These are phyloP conservation scores for Athene cunicularia DNA, from an alignment of 2,113 vertebrate genomes.

Conservation along the genomic window DNA sequence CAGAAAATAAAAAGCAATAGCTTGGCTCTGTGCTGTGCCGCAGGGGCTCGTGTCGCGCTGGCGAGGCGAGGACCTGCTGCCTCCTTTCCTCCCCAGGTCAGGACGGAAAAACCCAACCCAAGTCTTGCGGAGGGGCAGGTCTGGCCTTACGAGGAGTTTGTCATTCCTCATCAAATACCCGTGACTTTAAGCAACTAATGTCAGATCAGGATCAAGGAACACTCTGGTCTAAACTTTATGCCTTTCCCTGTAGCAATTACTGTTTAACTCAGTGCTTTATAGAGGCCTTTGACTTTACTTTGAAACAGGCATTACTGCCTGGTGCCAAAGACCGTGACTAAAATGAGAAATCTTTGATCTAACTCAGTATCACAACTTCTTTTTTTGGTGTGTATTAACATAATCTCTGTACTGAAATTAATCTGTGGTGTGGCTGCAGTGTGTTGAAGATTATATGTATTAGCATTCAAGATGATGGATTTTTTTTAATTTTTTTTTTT, in stretches of 20 bases:
- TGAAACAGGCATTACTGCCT: not conserved
- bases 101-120: not conserved
- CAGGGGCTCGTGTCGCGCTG: not conserved
- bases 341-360: constrained; percentile 33
- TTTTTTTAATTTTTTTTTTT: not conserved
- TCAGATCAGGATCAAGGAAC: not conserved
- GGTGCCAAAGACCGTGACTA: not conserved
- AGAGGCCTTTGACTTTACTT: not conserved
- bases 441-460: constrained; percentile 19
- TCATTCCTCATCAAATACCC: not conserved
- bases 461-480: not conserved
- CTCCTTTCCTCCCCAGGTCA: not conserved
- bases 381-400: constrained; percentile 4
- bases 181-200: not conserved
- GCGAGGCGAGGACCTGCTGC: not conserved
- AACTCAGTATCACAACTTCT: not conserved
- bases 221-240: not conserved
- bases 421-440: constrained; percentile 21
- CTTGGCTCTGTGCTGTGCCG: not conserved
- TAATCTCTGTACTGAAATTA: constrained; percentile 30
- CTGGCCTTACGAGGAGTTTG: constrained; percentile 4
- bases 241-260: not conserved
- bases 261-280: not conserved
- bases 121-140: not conserved
- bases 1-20: not conserved